These are phyloP conservation scores for Laupala kohalensis DNA, from an alignment of 1,140 invertebrate species.

Conservation along the genomic window DNA sequence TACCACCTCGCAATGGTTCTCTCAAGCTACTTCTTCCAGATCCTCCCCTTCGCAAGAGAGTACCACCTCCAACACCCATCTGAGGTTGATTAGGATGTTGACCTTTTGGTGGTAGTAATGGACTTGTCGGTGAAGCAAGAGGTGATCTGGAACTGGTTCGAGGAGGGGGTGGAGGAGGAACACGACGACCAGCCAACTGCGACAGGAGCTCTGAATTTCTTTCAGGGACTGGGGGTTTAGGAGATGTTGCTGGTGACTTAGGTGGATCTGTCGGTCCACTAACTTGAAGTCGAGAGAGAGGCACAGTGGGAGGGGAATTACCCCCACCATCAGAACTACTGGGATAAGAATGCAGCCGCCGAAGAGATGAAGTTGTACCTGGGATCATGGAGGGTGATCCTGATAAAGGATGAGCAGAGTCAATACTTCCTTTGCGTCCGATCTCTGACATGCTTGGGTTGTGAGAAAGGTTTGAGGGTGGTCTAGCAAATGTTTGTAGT, in stretches of 20 bases:
- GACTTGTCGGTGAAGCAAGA: constrained; percentile 61
- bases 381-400: constrained; percentile 22
- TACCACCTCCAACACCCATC: constrained; percentile 15
- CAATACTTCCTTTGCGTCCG: constrained; percentile 39
- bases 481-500: constrained; percentile 69
- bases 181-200: constrained; percentile 47
- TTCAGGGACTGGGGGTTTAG: constrained; percentile 63
- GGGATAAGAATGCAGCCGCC: constrained; percentile 58
- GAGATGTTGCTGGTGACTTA: constrained; percentile 25
- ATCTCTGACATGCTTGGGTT: constrained; percentile 32
- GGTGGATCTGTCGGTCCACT: neutral
- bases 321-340: constrained; percentile 50
- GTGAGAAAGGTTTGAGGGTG: constrained; percentile 27
- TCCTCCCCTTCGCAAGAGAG: constrained; percentile 19
- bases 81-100: constrained; percentile 21
- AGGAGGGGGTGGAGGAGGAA: constrained; percentile 75
- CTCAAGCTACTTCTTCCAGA: constrained; percentile 25
- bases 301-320: constrained; percentile 41
- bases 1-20: constrained; percentile 15
- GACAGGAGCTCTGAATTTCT: constrained; percentile 54
- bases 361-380: constrained; percentile 30
- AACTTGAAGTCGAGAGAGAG: constrained; percentile 13
- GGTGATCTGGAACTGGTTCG: constrained; percentile 69
- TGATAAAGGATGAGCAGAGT: constrained; percentile 26
- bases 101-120: constrained; percentile 37